phyloP scores from a whole-genome alignment of 2,888 invertebrate genomes.

The Phymatocera aterrima region DNA sequence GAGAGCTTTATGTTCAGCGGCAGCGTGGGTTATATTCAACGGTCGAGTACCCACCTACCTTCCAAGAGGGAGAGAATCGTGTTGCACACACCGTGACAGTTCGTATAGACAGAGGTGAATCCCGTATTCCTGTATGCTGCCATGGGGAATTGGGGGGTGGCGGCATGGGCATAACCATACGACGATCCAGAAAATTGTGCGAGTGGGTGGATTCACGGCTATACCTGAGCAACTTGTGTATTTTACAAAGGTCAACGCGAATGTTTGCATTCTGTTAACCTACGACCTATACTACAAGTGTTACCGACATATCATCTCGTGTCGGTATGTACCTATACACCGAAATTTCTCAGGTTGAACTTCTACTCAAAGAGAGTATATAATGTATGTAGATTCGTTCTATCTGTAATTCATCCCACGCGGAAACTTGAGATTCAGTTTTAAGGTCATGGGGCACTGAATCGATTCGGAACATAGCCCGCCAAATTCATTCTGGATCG shows the following conservation, averaged over 20 bases:
- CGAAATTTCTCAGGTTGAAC: too few relatives aligned
- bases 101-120: neutral
- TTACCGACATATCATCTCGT: too few relatives aligned
- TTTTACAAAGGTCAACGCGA: neutral
- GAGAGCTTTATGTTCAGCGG: conserved; percentile 30
- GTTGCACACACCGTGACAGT: neutral
- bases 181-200: neutral
- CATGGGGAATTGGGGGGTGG: neutral
- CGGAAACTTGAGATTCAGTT: neutral
- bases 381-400: too few relatives aligned
- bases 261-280: conserved; percentile 21
- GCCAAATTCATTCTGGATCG: too few relatives aligned
- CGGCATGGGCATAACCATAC: too few relatives aligned
- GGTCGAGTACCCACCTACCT: conserved; percentile 14
- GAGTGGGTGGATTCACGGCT: neutral
- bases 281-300: conserved; percentile 18
- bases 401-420: too few relatives aligned
- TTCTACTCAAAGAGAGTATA: too few relatives aligned
- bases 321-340: too few relatives aligned
- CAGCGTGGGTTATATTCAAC: conserved; percentile 24
- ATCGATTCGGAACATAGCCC: too few relatives aligned
- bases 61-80: neutral
- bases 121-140: neutral
- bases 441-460: neutral
- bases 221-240: conserved; percentile 9